phyloP scores from a whole-genome alignment of 1,140 invertebrate genomes.

The Teleopsis dalmanni region DNA sequence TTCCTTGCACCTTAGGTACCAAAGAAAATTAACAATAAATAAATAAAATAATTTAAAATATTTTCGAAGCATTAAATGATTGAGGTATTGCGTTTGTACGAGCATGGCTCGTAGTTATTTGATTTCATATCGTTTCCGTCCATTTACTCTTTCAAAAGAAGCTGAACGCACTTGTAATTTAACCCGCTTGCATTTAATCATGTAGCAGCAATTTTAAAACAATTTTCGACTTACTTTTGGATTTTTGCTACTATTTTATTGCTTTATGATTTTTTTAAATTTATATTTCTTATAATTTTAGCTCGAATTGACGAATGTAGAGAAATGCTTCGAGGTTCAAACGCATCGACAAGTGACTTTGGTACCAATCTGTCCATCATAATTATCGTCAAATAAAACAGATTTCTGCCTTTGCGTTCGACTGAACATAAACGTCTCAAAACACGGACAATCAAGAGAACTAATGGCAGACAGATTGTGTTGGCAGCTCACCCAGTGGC shows the following conservation, averaged over 20 bases:
- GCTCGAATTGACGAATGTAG: not conserved
- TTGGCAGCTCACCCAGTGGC: not conserved
- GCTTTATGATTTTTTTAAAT: too few species aligned
- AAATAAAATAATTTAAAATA: too few species aligned
- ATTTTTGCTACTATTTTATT: slow-evolving; percentile 37
- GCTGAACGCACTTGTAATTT: too few species aligned
- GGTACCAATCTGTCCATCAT: slow-evolving; percentile 45
- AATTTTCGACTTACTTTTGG: slow-evolving; percentile 44
- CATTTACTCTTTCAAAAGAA: too few species aligned
- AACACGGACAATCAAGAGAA: too few species aligned
- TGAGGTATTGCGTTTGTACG: too few species aligned
- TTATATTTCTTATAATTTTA: too few species aligned
- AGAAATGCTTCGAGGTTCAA: not conserved
- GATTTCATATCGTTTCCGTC: too few species aligned
- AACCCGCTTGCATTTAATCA: slow-evolving; percentile 43
- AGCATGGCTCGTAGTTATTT: too few species aligned
- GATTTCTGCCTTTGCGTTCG: too few species aligned
- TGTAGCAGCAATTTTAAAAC: slow-evolving; percentile 44
- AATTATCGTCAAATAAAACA: slow-evolving; percentile 45
- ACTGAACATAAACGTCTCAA: too few species aligned
- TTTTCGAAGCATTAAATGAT: too few species aligned
- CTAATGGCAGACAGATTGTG: not conserved
- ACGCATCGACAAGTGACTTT: slow-evolving; percentile 32
- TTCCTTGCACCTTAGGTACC: slow-evolving; percentile 6
- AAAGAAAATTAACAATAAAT: not conserved